Evolutionary conservation across 2,797 vertebrate species (phyloP).

Genomic region (Hippoglossus hippoglossus): DNA sequence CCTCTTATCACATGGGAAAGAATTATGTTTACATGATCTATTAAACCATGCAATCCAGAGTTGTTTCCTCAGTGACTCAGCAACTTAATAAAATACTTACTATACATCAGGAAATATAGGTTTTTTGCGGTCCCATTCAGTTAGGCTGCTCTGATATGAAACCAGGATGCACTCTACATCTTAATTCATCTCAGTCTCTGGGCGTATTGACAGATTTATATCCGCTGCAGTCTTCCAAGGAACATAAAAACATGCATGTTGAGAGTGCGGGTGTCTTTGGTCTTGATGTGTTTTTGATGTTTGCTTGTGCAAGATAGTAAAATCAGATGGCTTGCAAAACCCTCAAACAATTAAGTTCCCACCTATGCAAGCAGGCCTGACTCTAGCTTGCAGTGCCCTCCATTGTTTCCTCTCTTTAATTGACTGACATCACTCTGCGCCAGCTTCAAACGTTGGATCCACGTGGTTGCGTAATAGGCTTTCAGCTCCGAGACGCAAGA

Average conservation of each 20-base stretch:
- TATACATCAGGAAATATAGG: slow-evolving; percentile 1
- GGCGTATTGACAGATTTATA: slow-evolving; percentile 49
- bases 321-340: slow-evolving; percentile 53
- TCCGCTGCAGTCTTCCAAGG: slow-evolving; percentile 28
- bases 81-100: slow-evolving; percentile 19
- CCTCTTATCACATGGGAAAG: slow-evolving; percentile 84
- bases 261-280: slow-evolving; percentile 17
- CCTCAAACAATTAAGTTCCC: slow-evolving; percentile 49
- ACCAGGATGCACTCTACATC: slow-evolving; percentile 28
- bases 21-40: slow-evolving; percentile 73
- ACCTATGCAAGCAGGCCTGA: not conserved
- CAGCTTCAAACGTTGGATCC: slow-evolving; percentile 30
- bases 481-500: slow-evolving; percentile 36
- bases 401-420: slow-evolving; percentile 40
- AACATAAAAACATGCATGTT: not conserved
- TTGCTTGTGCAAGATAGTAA: slow-evolving; percentile 58
- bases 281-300: slow-evolving; percentile 38
- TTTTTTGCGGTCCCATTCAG: slow-evolving; percentile 17
- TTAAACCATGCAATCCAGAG: slow-evolving; percentile 43
- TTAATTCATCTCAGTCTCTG: slow-evolving; percentile 31
- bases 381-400: not conserved
- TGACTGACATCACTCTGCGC: slow-evolving; percentile 24
- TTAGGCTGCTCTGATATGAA: slow-evolving; percentile 29
- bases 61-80: slow-evolving; percentile 50
- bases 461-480: slow-evolving; percentile 38